Evolutionary conservation across 2,113 vertebrate species (phyloP), one percentile per base, ranked within the genome.

Genomic region (Chauna torquata): DNA sequence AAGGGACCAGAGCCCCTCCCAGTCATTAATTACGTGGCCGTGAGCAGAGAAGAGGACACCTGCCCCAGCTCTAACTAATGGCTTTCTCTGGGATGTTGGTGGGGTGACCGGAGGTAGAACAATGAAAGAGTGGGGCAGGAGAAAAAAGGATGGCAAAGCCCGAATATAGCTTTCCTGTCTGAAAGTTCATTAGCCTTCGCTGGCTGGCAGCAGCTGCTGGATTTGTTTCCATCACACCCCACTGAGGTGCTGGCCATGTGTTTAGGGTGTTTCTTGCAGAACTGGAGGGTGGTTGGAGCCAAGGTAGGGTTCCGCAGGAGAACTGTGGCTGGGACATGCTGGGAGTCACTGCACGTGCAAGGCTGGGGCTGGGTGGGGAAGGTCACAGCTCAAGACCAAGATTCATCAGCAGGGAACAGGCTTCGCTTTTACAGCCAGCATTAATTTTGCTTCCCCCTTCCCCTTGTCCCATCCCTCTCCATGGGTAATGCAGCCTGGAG

Each of bases 221-320:
- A 24, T 72, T 61, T 61, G 9, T 88, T 79, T 68, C 45, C 28
- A 23, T 49, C 47, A 14, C 74, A 47, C 25, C 18, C 30, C 2
- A 1, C 16, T 2, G 11, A 66, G n/a, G 32, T 79, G 80, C 52
- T 66, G 47, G 47, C n/a, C 45, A 7, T 24, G 24, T 36, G 18
- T 24, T 32, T 55, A 47, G 74, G 66, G 54, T 66, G 47, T 54
- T 88, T 49, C 14, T 38, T 44, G 58, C 38, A 40, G 50, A 64
- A 30, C 0, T 3, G 32, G 42, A 9, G 2, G 16, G 15, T 22
- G 66, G 23, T 6, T 0, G 15, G 38, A 78, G 40, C 42, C 50
- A 50, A n/a, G n/a, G n/a, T n/a, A 44, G 65, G 32, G 30, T 36
- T 52, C n/a, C 66, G 44, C 65, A 23, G 74, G 32, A 65, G 30